A percentile compares a stretch with the other conserved stretches of the same genome.
These are phyloP conservation scores for Calliopsis andreniformis DNA, from an alignment of 1,140 invertebrate species.

Conservation along the genomic window DNA sequence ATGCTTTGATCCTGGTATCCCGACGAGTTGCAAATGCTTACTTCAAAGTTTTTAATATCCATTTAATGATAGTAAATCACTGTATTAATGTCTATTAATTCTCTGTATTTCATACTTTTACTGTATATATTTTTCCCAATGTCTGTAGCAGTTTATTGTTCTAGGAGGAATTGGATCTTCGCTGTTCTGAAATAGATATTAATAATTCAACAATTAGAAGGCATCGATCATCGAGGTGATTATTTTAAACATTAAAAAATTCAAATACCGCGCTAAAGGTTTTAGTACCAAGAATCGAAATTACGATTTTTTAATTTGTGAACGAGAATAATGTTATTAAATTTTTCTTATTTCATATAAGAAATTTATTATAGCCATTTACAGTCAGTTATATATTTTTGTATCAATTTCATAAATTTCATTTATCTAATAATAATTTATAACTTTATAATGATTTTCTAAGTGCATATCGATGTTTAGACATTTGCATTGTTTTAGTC, in stretches of 20 bases:
- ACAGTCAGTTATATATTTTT: no score
- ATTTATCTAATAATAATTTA: neutral
- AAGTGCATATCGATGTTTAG: slow-evolving; percentile 59
- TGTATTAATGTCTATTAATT: neutral
- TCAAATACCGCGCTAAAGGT: no score
- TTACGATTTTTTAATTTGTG: no score
- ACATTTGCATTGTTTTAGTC: slow-evolving; percentile 77
- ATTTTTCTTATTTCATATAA: no score
- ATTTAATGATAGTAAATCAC: neutral
- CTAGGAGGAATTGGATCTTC: slow-evolving; percentile 78
- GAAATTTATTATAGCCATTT: no score
- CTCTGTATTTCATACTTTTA: neutral
- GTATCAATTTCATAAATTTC: neutral
- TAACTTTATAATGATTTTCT: neutral
- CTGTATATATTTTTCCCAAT: slow-evolving; percentile 54
- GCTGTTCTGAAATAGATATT: slow-evolving; percentile 74
- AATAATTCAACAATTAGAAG: slow-evolving; percentile 72
- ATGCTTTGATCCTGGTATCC: slow-evolving; percentile 55
- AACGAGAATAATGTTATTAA: no score
- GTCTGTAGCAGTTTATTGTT: slow-evolving; percentile 78
- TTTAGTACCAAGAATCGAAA: no score
- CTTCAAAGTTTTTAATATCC: neutral
- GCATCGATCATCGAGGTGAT: slow-evolving; percentile 76
- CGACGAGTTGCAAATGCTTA: slow-evolving; percentile 50
- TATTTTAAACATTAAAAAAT: slow-evolving; percentile 58